Percentiles rank a stretch among this genome's conserved stretches.
Evolutionary conservation across 2,888 invertebrate genomes (phyloP).

Genomic region (Heliconius ismenius): DNA sequence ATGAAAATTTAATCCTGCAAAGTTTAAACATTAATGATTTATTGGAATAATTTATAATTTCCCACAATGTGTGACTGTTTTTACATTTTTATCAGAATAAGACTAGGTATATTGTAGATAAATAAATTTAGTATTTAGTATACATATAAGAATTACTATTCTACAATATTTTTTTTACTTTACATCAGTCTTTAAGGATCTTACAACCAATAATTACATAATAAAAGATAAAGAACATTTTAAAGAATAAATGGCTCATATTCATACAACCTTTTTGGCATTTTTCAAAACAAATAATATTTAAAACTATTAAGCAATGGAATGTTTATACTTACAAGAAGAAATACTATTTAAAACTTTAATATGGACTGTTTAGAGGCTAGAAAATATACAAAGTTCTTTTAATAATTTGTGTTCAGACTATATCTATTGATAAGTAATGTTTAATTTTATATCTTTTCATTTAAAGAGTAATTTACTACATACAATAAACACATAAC

Average conservation of each 20-base stretch:
- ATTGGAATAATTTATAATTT: neutral
- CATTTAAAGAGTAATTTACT: neutral
- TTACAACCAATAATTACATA: constrained; percentile 2
- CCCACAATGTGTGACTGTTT: neutral
- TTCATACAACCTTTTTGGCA: neutral
- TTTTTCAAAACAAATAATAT: neutral
- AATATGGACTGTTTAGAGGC: neutral
- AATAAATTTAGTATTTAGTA: constrained; percentile 8
- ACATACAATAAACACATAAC: neutral
- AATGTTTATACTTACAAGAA: constrained; percentile 7
- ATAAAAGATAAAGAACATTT: neutral
- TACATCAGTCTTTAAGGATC: constrained; percentile 37
- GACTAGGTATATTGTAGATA: neutral
- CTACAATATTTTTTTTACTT: constrained; percentile 20
- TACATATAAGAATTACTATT: constrained; percentile 2
- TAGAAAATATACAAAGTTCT: neutral
- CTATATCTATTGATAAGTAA: neutral
- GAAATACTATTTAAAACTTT: neutral
- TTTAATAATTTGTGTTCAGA: neutral
- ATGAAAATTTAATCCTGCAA: neutral
- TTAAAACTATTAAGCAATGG: neutral
- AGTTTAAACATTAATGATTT: constrained; percentile 6
- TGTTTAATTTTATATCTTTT: constrained; percentile 7
- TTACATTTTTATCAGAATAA: neutral
- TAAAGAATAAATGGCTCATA: neutral